A percentile compares a stretch with the other conserved stretches of the same genome.
Conservation (phyloP, 1,140 invertebrate species). For the Drosophila kohkoa region DNA sequence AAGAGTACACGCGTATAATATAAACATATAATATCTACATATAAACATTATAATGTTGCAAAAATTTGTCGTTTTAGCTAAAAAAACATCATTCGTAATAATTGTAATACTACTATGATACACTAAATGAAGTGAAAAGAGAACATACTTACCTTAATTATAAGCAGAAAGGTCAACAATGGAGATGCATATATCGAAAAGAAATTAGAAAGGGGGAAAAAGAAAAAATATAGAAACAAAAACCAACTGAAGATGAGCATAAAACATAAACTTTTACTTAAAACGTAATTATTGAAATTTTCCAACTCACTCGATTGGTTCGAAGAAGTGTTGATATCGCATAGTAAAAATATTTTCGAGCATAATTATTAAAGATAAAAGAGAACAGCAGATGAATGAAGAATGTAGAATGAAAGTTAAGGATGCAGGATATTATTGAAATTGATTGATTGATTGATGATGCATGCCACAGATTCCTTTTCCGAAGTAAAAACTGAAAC, state of each 20-base stretch:
- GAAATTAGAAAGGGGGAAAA: conserved; percentile 1
- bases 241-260: background rate
- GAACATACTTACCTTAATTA: conserved; percentile 44
- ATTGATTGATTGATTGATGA: background rate
- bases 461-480: conserved; percentile 45
- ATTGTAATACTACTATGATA: conserved; percentile 34
- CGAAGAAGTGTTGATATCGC: background rate
- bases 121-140: conserved; percentile 5
- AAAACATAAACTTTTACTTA: conserved; percentile 22
- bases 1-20: conserved; percentile 25
- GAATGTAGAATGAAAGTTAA: background rate
- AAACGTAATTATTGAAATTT: conserved; percentile 11
- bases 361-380: conserved; percentile 5
- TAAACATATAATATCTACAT: conserved; percentile 38
- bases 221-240: background rate
- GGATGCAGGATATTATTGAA: conserved; percentile 39
- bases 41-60: conserved; percentile 48
- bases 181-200: background rate
- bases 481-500: conserved; percentile 41
- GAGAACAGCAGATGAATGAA: conserved; percentile 1
- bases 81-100: conserved; percentile 42
- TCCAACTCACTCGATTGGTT: conserved; percentile 13
- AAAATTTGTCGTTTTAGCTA: conserved; percentile 50
- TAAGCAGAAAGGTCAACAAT: conserved; percentile 32
- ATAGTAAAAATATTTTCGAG: background rate